phyloP scores from a whole-genome alignment of 2,888 invertebrate species.

The Leptopilina drosophilae region DNA sequence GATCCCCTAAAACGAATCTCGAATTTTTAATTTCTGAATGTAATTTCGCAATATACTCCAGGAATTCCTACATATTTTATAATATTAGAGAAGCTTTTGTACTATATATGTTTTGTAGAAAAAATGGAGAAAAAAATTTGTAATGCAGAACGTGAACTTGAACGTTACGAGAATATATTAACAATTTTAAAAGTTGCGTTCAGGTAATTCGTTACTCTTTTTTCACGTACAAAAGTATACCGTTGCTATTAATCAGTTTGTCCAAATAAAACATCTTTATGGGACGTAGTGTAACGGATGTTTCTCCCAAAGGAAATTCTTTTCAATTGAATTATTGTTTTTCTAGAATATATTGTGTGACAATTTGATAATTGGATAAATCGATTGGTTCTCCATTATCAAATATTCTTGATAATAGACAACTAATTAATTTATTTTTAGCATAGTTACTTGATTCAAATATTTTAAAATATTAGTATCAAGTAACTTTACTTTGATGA shows the following conservation, averaged over 20 bases:
- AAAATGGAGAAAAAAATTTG: background rate
- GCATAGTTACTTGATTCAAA: no score
- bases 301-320: background rate
- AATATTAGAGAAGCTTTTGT: background rate
- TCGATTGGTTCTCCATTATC: no score
- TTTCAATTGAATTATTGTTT: background rate
- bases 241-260: conserved; percentile 39
- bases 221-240: conserved; percentile 31
- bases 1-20: background rate
- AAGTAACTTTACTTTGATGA: no score
- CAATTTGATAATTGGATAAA: background rate
- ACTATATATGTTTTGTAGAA: background rate
- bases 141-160: conserved; percentile 19
- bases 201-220: conserved; percentile 3
- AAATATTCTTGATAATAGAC: no score
- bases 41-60: conserved; percentile 19
- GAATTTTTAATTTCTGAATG: background rate
- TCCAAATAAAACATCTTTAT: conserved; percentile 34
- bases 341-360: background rate
- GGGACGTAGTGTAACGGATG: conserved; percentile 22
- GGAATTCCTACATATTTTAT: background rate
- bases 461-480: no score
- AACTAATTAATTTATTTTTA: no score
- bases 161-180: conserved; percentile 28
- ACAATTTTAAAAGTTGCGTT: conserved; percentile 30